These are phyloP conservation scores for Uropsilus gracilis DNA, from an alignment of 2,113 vertebrate genomes.

Conservation along the genomic window DNA sequence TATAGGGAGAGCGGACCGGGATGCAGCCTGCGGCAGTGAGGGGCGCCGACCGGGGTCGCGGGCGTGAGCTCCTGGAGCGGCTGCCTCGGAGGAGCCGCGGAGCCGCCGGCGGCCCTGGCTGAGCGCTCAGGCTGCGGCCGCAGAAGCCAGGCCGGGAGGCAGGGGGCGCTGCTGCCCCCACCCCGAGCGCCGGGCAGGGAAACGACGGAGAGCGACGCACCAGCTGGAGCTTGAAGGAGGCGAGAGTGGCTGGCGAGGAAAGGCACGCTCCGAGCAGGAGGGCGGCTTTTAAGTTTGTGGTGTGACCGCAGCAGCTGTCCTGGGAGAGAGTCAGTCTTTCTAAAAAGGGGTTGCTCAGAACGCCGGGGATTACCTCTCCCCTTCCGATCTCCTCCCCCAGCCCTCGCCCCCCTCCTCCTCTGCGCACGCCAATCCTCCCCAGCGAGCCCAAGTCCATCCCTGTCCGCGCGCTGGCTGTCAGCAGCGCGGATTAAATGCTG, in stretches of 20 bases:
- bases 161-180: conserved; percentile 73
- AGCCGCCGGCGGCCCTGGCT: conserved; percentile 52
- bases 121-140: conserved; percentile 22
- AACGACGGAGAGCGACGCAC: conserved; percentile 20
- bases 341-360: conserved; percentile 71
- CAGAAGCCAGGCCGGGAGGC: conserved; percentile 7
- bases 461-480: neutral
- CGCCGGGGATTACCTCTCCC: conserved; percentile 79
- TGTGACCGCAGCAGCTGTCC: conserved; percentile 80
- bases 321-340: conserved; percentile 75
- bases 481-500: neutral
- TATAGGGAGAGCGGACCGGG: too few relatives aligned
- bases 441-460: conserved; percentile 22
- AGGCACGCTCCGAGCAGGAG: conserved; percentile 65
- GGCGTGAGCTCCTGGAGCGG: neutral
- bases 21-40: neutral
- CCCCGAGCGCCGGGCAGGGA: neutral
- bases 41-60: neutral
- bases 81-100: conserved; percentile 13
- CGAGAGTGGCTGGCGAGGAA: conserved; percentile 40
- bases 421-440: neutral
- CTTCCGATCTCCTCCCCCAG: conserved; percentile 76
- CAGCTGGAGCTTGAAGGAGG: conserved; percentile 57
- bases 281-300: conserved; percentile 80
- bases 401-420: neutral